A percentile compares a stretch with the other conserved stretches of the same genome.
These are phyloP conservation scores for Cossypha heuglini DNA, from an alignment of 2,797 vertebrate species.

Conservation along the genomic window DNA sequence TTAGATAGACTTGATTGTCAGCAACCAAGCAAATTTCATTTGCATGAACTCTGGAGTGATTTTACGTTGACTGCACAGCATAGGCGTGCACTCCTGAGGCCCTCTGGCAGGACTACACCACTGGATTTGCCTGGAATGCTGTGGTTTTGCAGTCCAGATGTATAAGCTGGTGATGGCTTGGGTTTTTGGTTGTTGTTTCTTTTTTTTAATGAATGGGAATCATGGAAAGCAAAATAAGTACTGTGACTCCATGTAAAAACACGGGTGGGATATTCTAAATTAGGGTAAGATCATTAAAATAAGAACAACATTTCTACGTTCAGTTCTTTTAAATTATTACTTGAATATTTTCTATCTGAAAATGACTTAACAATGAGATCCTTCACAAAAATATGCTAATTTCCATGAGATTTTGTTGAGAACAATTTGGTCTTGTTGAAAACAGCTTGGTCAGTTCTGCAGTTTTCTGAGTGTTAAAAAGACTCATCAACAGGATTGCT, in stretches of 20 bases:
- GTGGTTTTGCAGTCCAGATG: slow-evolving; percentile 60
- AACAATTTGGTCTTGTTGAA: neutral
- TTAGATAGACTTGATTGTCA: neutral
- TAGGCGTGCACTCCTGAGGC: neutral
- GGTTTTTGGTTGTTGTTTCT: neutral
- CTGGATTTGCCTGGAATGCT: slow-evolving; percentile 48
- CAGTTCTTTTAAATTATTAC: neutral
- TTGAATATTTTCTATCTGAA: neutral
- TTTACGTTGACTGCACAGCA: neutral
- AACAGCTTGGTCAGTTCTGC: neutral
- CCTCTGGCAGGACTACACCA: neutral
- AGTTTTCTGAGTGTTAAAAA: neutral
- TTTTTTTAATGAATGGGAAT: neutral
- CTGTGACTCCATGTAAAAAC: neutral
- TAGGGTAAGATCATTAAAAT: neutral
- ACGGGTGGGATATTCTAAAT: neutral
- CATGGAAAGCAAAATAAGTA: slow-evolving; percentile 42
- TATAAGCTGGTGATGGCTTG: neutral
- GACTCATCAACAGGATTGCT: neutral
- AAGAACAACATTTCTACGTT: neutral
- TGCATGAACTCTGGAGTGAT: neutral
- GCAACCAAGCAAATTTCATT: neutral
- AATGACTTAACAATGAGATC: neutral
- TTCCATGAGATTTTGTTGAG: neutral
- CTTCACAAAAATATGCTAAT: neutral